Evolutionary conservation across 2,888 invertebrate genomes (phyloP).

Genomic region (Agrotis exclamationis): DNA sequence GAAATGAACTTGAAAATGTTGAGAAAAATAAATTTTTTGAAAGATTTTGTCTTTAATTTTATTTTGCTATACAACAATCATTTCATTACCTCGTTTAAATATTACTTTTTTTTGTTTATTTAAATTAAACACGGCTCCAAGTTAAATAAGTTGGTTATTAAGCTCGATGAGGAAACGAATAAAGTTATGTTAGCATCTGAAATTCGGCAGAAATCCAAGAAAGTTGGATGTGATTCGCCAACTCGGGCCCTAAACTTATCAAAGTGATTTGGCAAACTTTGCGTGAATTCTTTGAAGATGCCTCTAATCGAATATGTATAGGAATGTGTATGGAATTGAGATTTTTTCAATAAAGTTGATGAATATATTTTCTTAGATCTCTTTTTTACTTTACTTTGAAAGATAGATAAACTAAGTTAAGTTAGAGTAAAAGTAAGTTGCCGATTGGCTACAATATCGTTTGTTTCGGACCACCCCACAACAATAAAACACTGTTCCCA

Average conservation of each 20-base stretch:
- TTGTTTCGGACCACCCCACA: constrained; percentile 12
- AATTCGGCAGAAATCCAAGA: constrained; percentile 86
- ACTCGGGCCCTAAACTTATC: constrained; percentile 81
- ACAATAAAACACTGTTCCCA: constrained; percentile 32
- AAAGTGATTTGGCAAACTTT: constrained; percentile 88
- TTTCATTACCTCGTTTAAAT: constrained; percentile 44
- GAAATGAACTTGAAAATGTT: not conserved
- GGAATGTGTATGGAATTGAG: constrained; percentile 65
- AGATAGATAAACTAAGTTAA: constrained; percentile 1
- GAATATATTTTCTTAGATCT: not conserved
- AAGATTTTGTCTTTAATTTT: not conserved
- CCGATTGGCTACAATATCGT: constrained; percentile 17
- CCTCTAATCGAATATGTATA: constrained; percentile 69
- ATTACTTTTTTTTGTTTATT: constrained; percentile 60
- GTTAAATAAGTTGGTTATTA: constrained; percentile 77
- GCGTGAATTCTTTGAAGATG: constrained; percentile 79
- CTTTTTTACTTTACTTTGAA: not conserved
- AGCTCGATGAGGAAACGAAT: constrained; percentile 76
- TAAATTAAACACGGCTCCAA: constrained; percentile 64
- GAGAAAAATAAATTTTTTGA: not conserved
- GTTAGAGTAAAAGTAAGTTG: constrained; percentile 10
- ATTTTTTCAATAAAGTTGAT: constrained; percentile 31
- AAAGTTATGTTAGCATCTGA: constrained; percentile 79
- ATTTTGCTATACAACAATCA: constrained; percentile 28
- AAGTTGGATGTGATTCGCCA: constrained; percentile 83